Evolutionary conservation across 1,140 invertebrate genomes (phyloP), one percentile per base, ranked within the genome.

Genomic region (Orchesella cincta): DNA sequence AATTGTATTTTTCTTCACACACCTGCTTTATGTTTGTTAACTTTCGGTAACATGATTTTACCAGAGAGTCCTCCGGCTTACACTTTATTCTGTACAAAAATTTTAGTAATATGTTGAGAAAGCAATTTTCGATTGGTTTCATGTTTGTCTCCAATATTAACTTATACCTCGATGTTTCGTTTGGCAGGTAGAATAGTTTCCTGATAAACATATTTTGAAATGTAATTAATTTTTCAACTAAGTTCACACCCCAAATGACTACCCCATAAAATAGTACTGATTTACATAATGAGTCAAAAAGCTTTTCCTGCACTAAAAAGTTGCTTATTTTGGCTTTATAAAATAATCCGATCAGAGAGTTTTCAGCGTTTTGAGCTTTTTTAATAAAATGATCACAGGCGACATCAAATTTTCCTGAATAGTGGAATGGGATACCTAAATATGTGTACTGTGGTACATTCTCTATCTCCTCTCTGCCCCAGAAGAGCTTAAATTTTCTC

Each of bases 371-470:
- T 23, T 78, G 46, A 1, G 52, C 74, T 67, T 78, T 78, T 1
- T 78, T 34, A 1, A 54, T 62, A 51, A 76, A 76, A 73, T 75
- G 18, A 5, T 35, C 36, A 20, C 29, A 34, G 12, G 67, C 46
- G 0, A 34, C 14, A 16, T 72, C 18, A 16, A 70, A 26, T 33
- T 33, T 52, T 0, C 72, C 14, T 12, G 57, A 26, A 29, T 29
- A 67, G 26, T 62, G 54, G 26, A 79, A 73, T 26, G 75, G 70
- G 26, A 76, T 51, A 33, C 78, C 78, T 0, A 79, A 52, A 64
- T 79, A 79, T 16, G 31, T 70, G 26, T 79, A 79, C 20, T 52
- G 26, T 3, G 73, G 23, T 0, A 67, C 70, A 3, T 39, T 51
- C 52, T 76, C 70, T 1, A 79, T 73, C 29, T 73, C 18, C 12